Conservation (phyloP, 2,113 vertebrate genomes). For the Egretta garzetta region DNA sequence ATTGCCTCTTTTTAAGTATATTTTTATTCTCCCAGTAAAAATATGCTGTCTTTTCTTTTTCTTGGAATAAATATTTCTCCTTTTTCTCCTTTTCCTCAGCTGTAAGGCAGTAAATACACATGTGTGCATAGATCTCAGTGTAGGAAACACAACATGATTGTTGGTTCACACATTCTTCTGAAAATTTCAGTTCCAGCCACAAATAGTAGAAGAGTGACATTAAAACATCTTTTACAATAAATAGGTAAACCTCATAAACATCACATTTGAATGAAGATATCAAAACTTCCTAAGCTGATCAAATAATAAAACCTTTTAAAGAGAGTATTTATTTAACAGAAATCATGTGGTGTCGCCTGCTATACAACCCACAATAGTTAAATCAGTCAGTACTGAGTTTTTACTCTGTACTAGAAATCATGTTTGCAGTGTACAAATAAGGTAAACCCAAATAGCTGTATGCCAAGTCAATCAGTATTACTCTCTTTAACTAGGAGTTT, state of each 20-base stretch:
- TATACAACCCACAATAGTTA: not conserved
- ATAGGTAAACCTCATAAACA: not conserved
- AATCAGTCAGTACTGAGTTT: not conserved
- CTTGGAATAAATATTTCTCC: not conserved
- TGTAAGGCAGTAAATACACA: not conserved
- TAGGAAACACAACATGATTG: not conserved
- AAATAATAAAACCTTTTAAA: not conserved
- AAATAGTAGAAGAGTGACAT: not conserved
- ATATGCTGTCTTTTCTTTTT: not conserved
- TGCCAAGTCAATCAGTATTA: not conserved
- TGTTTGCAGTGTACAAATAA: not conserved
- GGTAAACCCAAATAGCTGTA: not conserved
- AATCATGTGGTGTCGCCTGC: not conserved
- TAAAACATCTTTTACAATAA: not conserved
- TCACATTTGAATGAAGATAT: not conserved
- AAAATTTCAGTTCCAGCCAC: not conserved
- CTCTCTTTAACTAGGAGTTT: not conserved
- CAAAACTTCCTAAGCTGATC: not conserved
- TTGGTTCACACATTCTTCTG: not conserved
- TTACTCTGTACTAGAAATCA: not conserved
- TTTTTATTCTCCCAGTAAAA: not conserved
- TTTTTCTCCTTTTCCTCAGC: not conserved
- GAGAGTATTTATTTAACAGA: not conserved
- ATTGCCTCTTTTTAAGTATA: rapidly evolving
- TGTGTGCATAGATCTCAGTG: not conserved